Conservation (phyloP, 2,888 invertebrate genomes). For the Caenorhabditis imperialis region DNA sequence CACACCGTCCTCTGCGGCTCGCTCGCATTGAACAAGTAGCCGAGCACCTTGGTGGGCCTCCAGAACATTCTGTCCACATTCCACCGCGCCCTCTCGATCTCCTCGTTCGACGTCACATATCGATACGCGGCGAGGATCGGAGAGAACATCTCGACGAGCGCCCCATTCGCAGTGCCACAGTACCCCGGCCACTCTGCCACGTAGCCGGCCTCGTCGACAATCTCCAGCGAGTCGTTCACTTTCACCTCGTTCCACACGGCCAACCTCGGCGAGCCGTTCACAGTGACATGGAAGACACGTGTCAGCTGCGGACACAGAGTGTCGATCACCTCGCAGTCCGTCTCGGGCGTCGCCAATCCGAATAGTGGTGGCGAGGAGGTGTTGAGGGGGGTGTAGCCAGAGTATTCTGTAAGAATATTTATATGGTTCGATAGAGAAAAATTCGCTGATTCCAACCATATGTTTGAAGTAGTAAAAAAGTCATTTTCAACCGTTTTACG, state of each 20-base stretch:
- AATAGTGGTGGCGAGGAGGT: constrained; percentile 10
- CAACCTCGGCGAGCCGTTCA: constrained; percentile 33
- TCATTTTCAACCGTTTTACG: too few species aligned
- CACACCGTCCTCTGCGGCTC: constrained; percentile 22
- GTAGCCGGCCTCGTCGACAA: constrained; percentile 51
- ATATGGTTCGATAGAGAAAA: too few species aligned
- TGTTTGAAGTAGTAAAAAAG: neutral
- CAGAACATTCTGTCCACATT: constrained; percentile 43
- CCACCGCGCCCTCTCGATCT: constrained; percentile 29
- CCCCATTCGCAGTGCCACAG: constrained; percentile 50
- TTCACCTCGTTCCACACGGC: constrained; percentile 25
- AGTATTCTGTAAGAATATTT: constrained; percentile 9
- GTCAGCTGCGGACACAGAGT: constrained; percentile 45
- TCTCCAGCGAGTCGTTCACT: constrained; percentile 36
- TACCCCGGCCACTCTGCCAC: constrained; percentile 51
- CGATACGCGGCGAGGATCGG: constrained; percentile 14
- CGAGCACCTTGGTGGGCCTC: constrained; percentile 42
- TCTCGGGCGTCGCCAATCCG: constrained; percentile 42
- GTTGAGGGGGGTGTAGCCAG: constrained; percentile 3
- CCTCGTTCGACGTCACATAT: constrained; percentile 39
- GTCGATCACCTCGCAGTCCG: constrained; percentile 48
- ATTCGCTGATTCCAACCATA: too few species aligned
- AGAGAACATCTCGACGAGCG: constrained; percentile 45
- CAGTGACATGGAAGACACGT: constrained; percentile 43
- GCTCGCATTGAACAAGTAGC: constrained; percentile 28